Conservation (phyloP, 2,888 invertebrate genomes). For the Meteorus cinctellus region DNA sequence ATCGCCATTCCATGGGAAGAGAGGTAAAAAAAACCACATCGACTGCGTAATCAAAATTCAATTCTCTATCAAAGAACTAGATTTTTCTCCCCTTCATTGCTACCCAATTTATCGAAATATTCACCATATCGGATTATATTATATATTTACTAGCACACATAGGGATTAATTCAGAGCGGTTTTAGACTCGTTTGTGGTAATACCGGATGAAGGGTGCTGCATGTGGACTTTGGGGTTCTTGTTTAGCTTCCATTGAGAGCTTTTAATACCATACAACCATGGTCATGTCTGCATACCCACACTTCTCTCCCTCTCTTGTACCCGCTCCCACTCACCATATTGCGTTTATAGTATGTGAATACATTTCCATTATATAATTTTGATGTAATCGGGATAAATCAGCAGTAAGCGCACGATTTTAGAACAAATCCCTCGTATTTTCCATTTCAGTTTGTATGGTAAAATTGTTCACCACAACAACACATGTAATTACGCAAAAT, state of each 20-base stretch:
- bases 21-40: not conserved
- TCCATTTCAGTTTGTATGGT: slow-evolving; percentile 34
- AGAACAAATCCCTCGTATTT: slow-evolving; percentile 54
- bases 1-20: not conserved
- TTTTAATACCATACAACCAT: slow-evolving; percentile 13
- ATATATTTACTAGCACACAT: slow-evolving; percentile 9
- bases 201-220: not conserved
- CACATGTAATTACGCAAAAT: not conserved
- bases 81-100: not conserved
- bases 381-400: slow-evolving; percentile 51
- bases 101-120: not conserved
- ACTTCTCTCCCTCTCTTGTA: not conserved
- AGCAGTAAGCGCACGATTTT: slow-evolving; percentile 59
- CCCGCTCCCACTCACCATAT: not conserved
- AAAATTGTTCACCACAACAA: not conserved
- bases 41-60: not conserved
- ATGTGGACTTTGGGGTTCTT: not conserved
- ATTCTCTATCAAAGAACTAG: not conserved
- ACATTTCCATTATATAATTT: slow-evolving; percentile 47
- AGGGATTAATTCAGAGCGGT: not conserved
- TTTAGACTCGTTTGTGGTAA: slow-evolving; percentile 6
- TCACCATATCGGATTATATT: not conserved
- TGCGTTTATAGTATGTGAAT: slow-evolving; percentile 20
- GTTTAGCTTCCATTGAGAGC: slow-evolving; percentile 5
- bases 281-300: not conserved